Evolutionary conservation across 2,888 invertebrate genomes (phyloP), one percentile per base, ranked within the genome.

Genomic region (Andrena camellia): DNA sequence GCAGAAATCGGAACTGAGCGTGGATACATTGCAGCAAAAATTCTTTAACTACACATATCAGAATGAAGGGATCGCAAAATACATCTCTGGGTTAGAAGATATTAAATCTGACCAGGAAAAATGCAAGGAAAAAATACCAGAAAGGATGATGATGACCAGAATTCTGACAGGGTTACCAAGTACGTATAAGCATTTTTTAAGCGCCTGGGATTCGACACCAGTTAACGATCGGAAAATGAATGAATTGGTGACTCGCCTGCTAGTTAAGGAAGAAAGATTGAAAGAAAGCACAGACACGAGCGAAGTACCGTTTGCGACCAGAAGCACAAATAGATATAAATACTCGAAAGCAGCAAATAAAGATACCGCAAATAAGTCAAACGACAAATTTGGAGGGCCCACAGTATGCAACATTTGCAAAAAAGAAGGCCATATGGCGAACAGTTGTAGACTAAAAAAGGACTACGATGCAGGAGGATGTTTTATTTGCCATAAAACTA

Each of bases 391-490:
- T 23, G 42, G 42, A 3, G 26, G 23, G 2, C 6, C 17, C 17
- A 8, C 20, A n/a, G 2, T 42, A 20, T 63, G 63, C 42, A 63
- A 63, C 20, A 63, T 63, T 42, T 63, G 42, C 42, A 63, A 63
- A 10, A 63, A 42, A 10, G 63, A 63, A 42, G 42, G 42, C n/a
- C 63, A 63, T 26, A 13, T 63, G 10, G 42, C 63, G 3, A 63
- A 63, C 10, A 42, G 17, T 6, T 63, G 35, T 23, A 63, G 10
- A 63, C 13, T 63, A 13, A 63, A 42, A 13, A 48, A 63, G 63
- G 63, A 63, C 4, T 48, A 48, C 23, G 63, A 63, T 7, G 63
- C 63, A 23, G 63, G 63, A 23, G 63, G 63, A 5, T 64, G 63
- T 2, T 64, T 48, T 10, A 48, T 48, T 17, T 64, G 63, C 20